Conservation (phyloP, 2,797 vertebrate species). For the Gymnothorax reevesii region DNA sequence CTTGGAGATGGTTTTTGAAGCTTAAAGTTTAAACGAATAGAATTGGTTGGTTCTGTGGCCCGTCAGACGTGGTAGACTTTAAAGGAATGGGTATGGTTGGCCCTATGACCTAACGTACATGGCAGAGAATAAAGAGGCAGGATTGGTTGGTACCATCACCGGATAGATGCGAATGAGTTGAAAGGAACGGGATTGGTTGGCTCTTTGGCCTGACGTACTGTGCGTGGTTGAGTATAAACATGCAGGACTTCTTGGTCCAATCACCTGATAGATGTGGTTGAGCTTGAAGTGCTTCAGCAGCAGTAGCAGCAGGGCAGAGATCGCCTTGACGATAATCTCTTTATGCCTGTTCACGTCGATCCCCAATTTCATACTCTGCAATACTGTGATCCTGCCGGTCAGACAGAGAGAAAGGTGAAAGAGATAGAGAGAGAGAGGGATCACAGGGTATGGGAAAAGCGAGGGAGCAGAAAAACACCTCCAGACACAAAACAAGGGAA, state of each 20-base stretch:
- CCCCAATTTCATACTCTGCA: slow-evolving; percentile 98
- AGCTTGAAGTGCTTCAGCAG: slow-evolving; percentile 96
- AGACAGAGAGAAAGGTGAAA: not conserved
- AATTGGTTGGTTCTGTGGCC: too few relatives aligned
- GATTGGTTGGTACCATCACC: too few relatives aligned
- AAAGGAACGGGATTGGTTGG: too few relatives aligned
- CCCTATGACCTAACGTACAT: slow-evolving; percentile 62
- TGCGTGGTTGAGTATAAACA: not conserved
- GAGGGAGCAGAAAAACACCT: not conserved
- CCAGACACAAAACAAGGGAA: not conserved
- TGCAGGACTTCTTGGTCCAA: too few relatives aligned
- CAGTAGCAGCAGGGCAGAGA: slow-evolving; percentile 88
- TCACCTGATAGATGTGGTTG: slow-evolving; percentile 94
- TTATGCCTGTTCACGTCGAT: slow-evolving; percentile 98
- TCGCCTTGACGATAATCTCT: slow-evolving; percentile 96
- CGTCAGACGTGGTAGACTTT: not conserved
- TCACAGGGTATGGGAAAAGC: not conserved
- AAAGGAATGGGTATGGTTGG: not conserved
- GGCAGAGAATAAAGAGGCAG: slow-evolving; percentile 72
- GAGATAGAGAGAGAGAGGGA: not conserved
- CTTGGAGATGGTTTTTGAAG: too few relatives aligned
- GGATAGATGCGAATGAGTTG: not conserved
- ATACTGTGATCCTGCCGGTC: slow-evolving; percentile 83
- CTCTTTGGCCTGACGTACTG: not conserved
- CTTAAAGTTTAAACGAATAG: not conserved